A percentile compares a stretch with the other conserved stretches of the same genome.
phyloP scores from a whole-genome alignment of 2,113 vertebrate genomes.

The Phoxinus phoxinus region DNA sequence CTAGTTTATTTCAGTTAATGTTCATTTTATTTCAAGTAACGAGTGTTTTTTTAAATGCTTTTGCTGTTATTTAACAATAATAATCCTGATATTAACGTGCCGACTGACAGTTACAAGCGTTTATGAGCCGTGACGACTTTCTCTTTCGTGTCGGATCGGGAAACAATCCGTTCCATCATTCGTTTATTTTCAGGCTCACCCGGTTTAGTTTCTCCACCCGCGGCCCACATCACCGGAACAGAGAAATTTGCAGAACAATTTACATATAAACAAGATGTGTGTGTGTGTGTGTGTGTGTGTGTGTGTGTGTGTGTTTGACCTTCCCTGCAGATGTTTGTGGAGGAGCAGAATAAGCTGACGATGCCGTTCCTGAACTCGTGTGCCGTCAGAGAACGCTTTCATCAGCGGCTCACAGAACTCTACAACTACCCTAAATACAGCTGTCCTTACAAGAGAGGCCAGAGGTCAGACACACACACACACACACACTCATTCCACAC shows the following conservation, averaged over 20 bases:
- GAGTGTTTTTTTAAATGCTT: no score
- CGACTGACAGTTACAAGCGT: neutral
- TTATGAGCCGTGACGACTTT: neutral
- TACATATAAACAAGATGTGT: slow-evolving; percentile 27
- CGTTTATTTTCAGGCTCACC: neutral
- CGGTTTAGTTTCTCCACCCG: neutral
- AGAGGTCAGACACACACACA: slow-evolving; percentile 56
- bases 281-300: slow-evolving; percentile 30
- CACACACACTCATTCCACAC: no score
- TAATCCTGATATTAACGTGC: neutral
- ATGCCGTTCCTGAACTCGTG: slow-evolving; percentile 79
- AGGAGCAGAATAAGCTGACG: slow-evolving; percentile 77
- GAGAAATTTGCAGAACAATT: neutral
- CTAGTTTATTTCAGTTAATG: no score
- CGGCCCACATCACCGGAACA: slow-evolving; percentile 1
- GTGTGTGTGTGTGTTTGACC: slow-evolving; percentile 21
- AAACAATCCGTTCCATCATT: neutral
- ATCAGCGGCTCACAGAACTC: slow-evolving; percentile 76
- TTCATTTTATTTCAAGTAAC: no score
- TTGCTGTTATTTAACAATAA: no score
- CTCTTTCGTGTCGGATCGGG: neutral
- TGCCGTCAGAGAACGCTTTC: slow-evolving; percentile 63
- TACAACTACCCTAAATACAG: slow-evolving; percentile 81
- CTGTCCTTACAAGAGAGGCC: slow-evolving; percentile 78
- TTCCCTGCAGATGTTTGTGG: slow-evolving; percentile 74